Conservation (phyloP, 2,113 vertebrate genomes). For the Rattus rattus region DNA sequence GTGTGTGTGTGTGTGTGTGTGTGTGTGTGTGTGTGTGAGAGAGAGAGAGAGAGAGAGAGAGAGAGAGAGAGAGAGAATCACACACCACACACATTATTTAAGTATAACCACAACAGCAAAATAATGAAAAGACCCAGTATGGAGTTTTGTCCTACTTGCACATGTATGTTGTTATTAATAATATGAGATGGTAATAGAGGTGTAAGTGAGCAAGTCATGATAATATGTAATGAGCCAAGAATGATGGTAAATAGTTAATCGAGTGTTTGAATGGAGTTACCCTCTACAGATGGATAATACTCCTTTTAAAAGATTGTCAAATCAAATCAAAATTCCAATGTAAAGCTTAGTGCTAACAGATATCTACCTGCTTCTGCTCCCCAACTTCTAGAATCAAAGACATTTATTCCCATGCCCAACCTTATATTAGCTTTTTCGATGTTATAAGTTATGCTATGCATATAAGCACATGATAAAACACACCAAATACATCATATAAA, state of each 20-base stretch:
- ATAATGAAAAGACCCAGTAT: not conserved
- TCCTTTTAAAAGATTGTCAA: not conserved
- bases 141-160: not conserved
- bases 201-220: not conserved
- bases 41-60: no score
- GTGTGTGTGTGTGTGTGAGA: no score
- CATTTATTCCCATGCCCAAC: not conserved
- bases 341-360: not conserved
- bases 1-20: no score
- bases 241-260: not conserved
- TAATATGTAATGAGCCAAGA: not conserved
- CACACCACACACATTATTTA: not conserved
- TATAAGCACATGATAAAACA: not conserved
- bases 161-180: not conserved
- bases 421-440: not conserved
- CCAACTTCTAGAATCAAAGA: not conserved
- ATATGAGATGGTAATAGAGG: not conserved
- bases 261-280: not conserved
- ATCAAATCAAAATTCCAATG: not conserved
- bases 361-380: not conserved
- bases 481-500: not conserved
- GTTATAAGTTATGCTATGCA: not conserved
- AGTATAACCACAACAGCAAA: not conserved
- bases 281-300: not conserved
- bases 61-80: not conserved